phyloP scores from a whole-genome alignment of 2,113 vertebrate genomes.

The Nyctibius bracteatus region DNA sequence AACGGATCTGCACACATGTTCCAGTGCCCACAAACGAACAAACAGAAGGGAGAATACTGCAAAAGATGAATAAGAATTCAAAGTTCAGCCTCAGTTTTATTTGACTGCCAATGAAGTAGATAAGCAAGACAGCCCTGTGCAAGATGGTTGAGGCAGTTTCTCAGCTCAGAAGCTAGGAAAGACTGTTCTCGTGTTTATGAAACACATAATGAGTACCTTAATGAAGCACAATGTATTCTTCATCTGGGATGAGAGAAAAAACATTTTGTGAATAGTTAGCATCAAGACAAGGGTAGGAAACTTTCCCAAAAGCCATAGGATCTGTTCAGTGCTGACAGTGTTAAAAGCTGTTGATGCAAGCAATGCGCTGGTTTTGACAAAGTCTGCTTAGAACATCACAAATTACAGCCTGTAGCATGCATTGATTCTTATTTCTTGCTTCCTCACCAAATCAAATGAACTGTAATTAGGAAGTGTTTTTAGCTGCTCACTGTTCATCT shows the following conservation, averaged over 20 bases:
- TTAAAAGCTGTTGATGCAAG: not conserved
- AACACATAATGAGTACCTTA: not conserved
- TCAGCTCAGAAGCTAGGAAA: not conserved
- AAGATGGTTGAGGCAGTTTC: not conserved
- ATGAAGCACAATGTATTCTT: not conserved
- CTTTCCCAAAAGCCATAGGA: not conserved
- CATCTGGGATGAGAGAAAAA: not conserved
- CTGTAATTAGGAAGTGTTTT: not conserved
- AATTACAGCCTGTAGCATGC: not conserved
- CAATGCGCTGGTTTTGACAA: not conserved
- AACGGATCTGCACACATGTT: not conserved
- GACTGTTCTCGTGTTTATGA: not conserved
- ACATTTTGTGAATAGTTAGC: not conserved
- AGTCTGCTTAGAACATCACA: not conserved
- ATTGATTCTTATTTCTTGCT: not conserved
- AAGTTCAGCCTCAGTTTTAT: not conserved
- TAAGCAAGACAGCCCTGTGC: not conserved
- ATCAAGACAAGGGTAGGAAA: not conserved
- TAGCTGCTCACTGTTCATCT: not conserved
- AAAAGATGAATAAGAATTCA: not conserved
- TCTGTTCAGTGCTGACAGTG: not conserved
- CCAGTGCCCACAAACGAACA: not conserved
- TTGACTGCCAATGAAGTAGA: not conserved
- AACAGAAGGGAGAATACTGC: not conserved
- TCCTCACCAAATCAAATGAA: not conserved